phyloP scores from a whole-genome alignment of 2,113 vertebrate genomes.

The Desmodus rotundus region DNA sequence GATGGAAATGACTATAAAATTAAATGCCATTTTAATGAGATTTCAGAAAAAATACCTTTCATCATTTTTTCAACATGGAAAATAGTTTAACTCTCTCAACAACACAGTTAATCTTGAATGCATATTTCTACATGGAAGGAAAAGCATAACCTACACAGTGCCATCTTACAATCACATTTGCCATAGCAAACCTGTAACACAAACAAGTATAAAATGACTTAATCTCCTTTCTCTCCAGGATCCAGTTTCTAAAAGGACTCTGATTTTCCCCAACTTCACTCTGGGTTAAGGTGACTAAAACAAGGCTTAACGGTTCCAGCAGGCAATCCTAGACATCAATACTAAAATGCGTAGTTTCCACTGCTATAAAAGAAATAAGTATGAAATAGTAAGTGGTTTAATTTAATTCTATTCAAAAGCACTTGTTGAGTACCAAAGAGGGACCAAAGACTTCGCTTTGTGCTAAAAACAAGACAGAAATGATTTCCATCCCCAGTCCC shows the following conservation, averaged over 20 bases:
- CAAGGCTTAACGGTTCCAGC: background rate
- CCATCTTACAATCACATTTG: background rate
- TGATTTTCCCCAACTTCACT: background rate
- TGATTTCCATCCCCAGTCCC: background rate
- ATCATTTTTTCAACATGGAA: slow-evolving; percentile 20
- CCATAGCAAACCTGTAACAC: background rate
- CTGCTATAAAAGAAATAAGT: background rate
- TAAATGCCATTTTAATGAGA: slow-evolving; percentile 52
- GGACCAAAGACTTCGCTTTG: background rate
- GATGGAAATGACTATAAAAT: slow-evolving; percentile 54
- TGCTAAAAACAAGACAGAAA: background rate
- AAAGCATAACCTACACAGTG: background rate
- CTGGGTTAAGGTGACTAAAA: background rate
- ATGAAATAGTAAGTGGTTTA: background rate
- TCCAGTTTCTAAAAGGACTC: slow-evolving; percentile 2
- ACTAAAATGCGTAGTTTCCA: background rate
- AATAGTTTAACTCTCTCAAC: slow-evolving; percentile 21
- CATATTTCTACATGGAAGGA: background rate
- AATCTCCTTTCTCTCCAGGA: background rate
- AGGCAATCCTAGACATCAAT: background rate
- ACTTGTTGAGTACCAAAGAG: background rate
- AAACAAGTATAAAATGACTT: background rate
- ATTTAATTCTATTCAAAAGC: background rate
- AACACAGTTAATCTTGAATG: background rate
- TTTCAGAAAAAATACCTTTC: slow-evolving; percentile 26